Evolutionary conservation across 2,797 vertebrate genomes (phyloP).

Genomic region (Erithacus rubecula): DNA sequence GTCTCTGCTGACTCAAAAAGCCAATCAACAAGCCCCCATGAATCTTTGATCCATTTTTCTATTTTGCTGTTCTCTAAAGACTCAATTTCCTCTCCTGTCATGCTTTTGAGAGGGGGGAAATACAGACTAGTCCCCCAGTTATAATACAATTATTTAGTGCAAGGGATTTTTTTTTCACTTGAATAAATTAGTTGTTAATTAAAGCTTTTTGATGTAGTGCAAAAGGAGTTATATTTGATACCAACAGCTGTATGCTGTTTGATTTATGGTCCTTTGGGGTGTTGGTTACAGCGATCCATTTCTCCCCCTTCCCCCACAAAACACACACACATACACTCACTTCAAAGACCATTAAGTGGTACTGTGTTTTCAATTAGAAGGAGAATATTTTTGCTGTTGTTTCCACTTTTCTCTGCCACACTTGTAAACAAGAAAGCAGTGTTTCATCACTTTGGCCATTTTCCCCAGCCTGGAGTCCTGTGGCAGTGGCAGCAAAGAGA

Average conservation of each 20-base stretch:
- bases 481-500: not conserved
- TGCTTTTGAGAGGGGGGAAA: not conserved
- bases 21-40: not conserved
- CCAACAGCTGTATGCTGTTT: slow-evolving; percentile 58
- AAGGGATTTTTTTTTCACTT: slow-evolving; percentile 32
- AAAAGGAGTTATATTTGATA: slow-evolving; percentile 48
- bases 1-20: slow-evolving; percentile 6
- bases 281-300: slow-evolving; percentile 9
- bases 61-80: slow-evolving; percentile 48
- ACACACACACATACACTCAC: not conserved
- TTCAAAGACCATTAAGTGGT: slow-evolving; percentile 21
- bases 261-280: slow-evolving; percentile 63
- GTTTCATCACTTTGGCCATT: not conserved
- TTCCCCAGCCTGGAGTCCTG: not conserved
- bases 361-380: slow-evolving; percentile 20
- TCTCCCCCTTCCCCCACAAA: not conserved
- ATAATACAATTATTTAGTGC: slow-evolving; percentile 53
- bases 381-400: not conserved
- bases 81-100: slow-evolving; percentile 58
- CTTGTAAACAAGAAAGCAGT: not conserved
- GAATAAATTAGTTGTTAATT: slow-evolving; percentile 73
- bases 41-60: slow-evolving; percentile 67
- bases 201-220: slow-evolving; percentile 70
- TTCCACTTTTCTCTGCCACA: not conserved
- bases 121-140: slow-evolving; percentile 43